Evolutionary conservation across 1,140 invertebrate species (phyloP), one percentile per base, ranked within the genome.

Genomic region (Melanaphis sacchari): DNA sequence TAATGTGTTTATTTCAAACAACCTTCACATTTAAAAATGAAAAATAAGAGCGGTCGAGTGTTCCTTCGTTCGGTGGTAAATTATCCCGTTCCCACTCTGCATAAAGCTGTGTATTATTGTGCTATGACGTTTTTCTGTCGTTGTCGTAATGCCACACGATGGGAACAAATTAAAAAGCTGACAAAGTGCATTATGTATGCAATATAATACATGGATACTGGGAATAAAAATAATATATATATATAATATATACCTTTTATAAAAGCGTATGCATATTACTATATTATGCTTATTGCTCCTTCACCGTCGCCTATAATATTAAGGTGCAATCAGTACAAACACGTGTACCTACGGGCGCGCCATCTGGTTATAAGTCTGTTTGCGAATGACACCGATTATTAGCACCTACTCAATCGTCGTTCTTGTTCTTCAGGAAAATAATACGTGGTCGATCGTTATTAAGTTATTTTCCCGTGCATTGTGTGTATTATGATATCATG

Each of bases 21-120:
- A 85, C 82, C 82, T 85, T 85, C 82, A 40, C 82, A 40, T 85
- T 85, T 43, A 85, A 85, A 85, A 85, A 85, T 22, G 24, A 40
- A 31, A 85, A 85, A 85, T 49, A 85, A 40, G 38, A 22, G 31
- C 82, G 38, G 40, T 38, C 24, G 38, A 24, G 40, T 40, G 40
- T 41, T 85, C 22, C 24, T 85, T 43, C 82, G 40, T 38, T 84
- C 7, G 82, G 4, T 38, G 82, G 40, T 41, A 26, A 85, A 85
- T 85, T 85, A 85, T 85, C 43, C 24, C 82, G 82, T 40, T 24
- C 82, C 82, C 36, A 31, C 31, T 46, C 3, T 43, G 31, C 41
- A 15, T 11, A n/a, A 18, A 43, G 18, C 41, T 22, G 31, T n/a
- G n/a, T 8, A 46, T 82, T 82, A n/a, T 49, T 31, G 66, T 36